Percentiles rank a stretch among this genome's conserved stretches.
Evolutionary conservation across 2,113 vertebrate species (phyloP).

Genomic region (Platanista minor): DNA sequence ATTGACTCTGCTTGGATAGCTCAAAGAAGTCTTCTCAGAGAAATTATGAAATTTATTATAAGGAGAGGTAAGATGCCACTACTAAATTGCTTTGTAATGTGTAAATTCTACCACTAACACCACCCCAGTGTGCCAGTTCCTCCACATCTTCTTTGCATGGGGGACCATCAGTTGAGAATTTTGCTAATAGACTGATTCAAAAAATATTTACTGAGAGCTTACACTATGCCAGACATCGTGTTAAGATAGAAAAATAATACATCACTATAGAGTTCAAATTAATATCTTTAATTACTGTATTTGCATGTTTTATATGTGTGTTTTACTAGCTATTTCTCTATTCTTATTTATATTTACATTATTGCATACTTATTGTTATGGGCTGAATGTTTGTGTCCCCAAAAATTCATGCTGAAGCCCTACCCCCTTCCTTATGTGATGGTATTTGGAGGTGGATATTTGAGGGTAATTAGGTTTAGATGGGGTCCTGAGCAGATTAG

Average conservation of each 20-base stretch:
- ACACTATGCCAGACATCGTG: background rate
- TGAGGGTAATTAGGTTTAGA: background rate
- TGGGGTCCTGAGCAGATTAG: background rate
- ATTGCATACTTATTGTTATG: background rate
- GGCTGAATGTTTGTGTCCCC: background rate
- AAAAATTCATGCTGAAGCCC: background rate
- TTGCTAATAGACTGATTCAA: background rate
- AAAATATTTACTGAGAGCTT: background rate
- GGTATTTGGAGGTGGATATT: background rate
- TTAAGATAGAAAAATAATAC: background rate
- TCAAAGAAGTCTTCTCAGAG: background rate
- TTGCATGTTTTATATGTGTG: background rate
- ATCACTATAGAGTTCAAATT: background rate
- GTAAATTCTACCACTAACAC: background rate
- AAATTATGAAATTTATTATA: background rate
- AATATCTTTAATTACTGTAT: background rate
- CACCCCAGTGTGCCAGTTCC: background rate
- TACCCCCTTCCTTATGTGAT: background rate
- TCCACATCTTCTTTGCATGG: background rate
- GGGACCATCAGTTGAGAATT: background rate
- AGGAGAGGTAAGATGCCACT: background rate
- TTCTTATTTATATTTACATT: background rate
- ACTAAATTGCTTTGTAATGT: background rate
- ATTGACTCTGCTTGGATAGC: background rate
- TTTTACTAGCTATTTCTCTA: background rate